Conservation (phyloP, 2,797 vertebrate species). For the Syngnathus rostellatus region DNA sequence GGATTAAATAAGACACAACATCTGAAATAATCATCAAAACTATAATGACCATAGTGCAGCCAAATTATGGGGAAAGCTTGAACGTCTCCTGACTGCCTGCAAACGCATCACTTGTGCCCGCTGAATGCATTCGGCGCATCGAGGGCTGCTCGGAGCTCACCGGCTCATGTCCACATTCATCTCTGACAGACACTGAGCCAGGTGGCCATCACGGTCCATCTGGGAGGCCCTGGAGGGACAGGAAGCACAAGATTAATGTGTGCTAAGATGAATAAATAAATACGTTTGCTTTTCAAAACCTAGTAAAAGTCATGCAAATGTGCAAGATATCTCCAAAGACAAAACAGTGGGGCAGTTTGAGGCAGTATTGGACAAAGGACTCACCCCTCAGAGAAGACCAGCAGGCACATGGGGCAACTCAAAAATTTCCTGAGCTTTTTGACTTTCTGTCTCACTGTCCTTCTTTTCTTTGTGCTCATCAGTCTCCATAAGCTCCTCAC, state of each 20-base stretch:
- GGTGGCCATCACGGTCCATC: constrained; percentile 80
- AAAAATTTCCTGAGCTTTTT: constrained; percentile 26
- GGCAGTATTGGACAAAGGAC: neutral
- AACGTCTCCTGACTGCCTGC: neutral
- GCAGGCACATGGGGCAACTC: constrained; percentile 82
- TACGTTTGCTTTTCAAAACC: neutral
- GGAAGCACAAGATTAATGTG: neutral
- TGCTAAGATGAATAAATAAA: neutral
- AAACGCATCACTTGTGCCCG: neutral
- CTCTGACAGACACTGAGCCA: constrained; percentile 84
- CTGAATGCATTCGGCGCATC: constrained; percentile 7
- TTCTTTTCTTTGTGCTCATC: constrained; percentile 4
- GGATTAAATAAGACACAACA: too few species aligned
- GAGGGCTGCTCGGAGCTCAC: constrained; percentile 56
- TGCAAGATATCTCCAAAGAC: neutral
- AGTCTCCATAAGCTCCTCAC: neutral
- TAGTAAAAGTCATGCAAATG: neutral
- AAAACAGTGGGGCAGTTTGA: neutral
- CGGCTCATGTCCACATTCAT: constrained; percentile 77
- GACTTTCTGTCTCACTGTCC: constrained; percentile 7
- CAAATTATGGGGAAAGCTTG: neutral
- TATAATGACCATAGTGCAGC: neutral
- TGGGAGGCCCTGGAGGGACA: constrained; percentile 69
- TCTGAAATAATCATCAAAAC: too few species aligned
- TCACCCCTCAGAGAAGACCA: constrained; percentile 72